Percentiles rank a stretch among this genome's conserved stretches.
Conservation (phyloP, 1,140 invertebrate genomes). For the Drosophila kohkoa region DNA sequence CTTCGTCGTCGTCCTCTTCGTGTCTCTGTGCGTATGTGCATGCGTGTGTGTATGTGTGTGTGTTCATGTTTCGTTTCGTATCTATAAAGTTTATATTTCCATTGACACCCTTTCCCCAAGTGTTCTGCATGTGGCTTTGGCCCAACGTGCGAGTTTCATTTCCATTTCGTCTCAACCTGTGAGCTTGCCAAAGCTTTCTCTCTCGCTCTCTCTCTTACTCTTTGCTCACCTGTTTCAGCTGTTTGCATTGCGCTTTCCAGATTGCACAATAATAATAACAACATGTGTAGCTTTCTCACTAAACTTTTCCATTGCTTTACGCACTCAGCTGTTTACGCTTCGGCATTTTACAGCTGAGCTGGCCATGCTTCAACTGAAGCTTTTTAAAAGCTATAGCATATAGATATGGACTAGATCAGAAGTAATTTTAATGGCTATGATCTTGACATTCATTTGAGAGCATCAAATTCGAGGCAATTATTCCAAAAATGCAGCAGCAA, state of each 20-base stretch:
- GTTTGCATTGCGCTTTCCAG: conserved; percentile 36
- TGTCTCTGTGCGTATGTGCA: not conserved
- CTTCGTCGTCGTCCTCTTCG: not conserved
- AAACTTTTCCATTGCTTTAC: conserved; percentile 35
- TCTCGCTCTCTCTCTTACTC: not conserved
- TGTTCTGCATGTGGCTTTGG: conserved; percentile 9
- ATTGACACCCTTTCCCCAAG: conserved; percentile 76
- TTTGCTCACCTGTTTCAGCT: conserved; percentile 34
- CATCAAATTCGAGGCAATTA: no score
- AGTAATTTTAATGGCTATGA: not conserved
- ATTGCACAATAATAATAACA: conserved; percentile 44
- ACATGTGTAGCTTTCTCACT: conserved; percentile 38
- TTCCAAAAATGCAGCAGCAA: no score
- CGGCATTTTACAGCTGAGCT: conserved; percentile 9
- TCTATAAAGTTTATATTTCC: conserved; percentile 74
- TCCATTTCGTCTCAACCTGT: not conserved
- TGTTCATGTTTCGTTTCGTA: conserved; percentile 49
- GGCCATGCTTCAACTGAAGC: not conserved
- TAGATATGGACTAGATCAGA: not conserved
- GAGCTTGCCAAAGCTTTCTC: conserved; percentile 28
- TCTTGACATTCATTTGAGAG: not conserved
- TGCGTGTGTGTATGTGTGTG: not conserved
- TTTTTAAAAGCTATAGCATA: not conserved
- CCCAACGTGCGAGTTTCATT: conserved; percentile 7
- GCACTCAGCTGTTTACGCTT: conserved; percentile 59